Percentiles rank a stretch among this genome's conserved stretches.
Conservation (phyloP, 2,797 vertebrate species). For the Eurystomus glaucurus region DNA sequence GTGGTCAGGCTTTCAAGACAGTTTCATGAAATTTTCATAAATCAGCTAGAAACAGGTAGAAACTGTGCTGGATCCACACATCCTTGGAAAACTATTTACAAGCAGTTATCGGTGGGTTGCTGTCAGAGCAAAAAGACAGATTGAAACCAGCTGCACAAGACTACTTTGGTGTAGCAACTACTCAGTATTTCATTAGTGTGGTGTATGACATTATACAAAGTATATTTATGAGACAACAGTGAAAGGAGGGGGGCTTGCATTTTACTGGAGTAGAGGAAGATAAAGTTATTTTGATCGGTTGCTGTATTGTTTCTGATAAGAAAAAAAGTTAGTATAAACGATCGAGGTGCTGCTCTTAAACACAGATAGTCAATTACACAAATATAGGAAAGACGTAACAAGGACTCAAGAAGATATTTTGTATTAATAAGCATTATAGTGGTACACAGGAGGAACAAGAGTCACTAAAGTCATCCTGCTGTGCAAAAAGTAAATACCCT, state of each 20-base stretch:
- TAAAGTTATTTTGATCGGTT: neutral
- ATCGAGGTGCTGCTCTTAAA: neutral
- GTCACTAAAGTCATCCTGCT: neutral
- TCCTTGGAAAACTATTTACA: neutral
- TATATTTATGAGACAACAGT: neutral
- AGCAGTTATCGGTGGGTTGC: neutral
- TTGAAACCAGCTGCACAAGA: neutral
- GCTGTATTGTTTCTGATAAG: neutral
- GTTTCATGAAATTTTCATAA: neutral
- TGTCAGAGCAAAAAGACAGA: accelerated
- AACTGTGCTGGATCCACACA: accelerated
- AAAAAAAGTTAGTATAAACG: neutral
- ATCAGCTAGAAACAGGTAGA: neutral
- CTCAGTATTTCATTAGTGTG: neutral
- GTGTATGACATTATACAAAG: accelerated
- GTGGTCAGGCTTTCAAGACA: neutral
- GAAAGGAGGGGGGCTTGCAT: neutral
- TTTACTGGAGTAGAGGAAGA: neutral
- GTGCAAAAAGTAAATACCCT: neutral
- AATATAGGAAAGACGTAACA: neutral
- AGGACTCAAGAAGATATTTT: neutral
- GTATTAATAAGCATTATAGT: neutral
- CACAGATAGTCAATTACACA: neutral
- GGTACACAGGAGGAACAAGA: neutral
- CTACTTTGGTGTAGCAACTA: neutral